Base-by-base conservation (phyloP, 1,140 invertebrate genomes). In the Cherax destructor region DNA sequence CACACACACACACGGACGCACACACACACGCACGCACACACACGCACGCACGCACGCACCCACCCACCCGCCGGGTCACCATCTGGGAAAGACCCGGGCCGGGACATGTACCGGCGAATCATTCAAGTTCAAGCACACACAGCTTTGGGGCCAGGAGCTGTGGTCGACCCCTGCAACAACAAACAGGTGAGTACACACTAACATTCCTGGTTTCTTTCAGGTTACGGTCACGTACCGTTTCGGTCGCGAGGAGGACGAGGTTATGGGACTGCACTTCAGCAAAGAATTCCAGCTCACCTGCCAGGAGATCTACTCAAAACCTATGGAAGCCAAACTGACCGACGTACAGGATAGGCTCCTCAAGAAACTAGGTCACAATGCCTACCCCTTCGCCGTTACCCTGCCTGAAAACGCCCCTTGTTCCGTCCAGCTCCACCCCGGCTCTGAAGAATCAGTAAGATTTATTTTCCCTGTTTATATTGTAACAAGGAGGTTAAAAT, bases 261-360 rank as follows among this genome's bases (percentile, higher is more conserved):
- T 98, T 92, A 98, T 98, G 97, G 98, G 97, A 65, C 96, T 98
- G 92, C 98, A 98, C 95, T 98, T 98, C 95, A 97, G 97, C 92
- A 98, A 98, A 95, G 97, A 98, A 94, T 96, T 98, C 94, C 95
- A 97, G 4, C 94, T 98, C 18, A 95, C 95, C 2, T 95, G 96
- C 18, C 97, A 97, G 83, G 97, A 98, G 94, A 96, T 98, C 96
- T 97, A 41, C 97, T 97, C 3, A 56, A 30, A 50, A 21, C 94
- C 95, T 0, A 95, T 96, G 86, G 96, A 96, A 93, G 95, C 95
- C 83, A 93, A 94, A 16, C 94, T 96, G 90, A 95, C 96, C 4
- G 96, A 96, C 93, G 94, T 97, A 69, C 97, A 93, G 79, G 93
- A 94, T 13, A 76, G 92, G 16, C 92, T 94, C 10, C 77, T 94